A percentile compares a stretch with the other conserved stretches of the same genome.
Evolutionary conservation across 2,113 vertebrate species (phyloP).

Genomic region (Platichthys flesus): DNA sequence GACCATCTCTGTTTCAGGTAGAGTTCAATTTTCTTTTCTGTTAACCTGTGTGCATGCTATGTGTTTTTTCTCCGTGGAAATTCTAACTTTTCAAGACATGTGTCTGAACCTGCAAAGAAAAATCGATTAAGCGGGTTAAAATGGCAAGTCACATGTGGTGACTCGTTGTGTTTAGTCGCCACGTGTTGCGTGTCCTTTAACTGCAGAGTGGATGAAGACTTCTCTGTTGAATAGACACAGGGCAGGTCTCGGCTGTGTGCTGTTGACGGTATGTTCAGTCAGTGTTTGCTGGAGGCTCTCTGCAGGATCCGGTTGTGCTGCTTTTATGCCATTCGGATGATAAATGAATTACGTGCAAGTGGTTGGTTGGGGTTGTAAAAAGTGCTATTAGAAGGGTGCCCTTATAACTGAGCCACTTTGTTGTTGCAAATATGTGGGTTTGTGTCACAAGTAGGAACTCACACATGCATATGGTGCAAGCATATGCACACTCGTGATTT

Average conservation of each 20-base stretch:
- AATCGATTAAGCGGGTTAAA: too few relatives aligned
- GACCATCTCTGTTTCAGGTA: constrained; percentile 94
- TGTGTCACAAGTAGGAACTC: constrained; percentile 7
- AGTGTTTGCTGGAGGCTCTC: constrained; percentile 70
- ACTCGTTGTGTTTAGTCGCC: background rate
- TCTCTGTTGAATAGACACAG: constrained; percentile 1
- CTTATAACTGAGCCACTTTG: constrained; percentile 38
- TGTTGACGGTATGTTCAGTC: constrained; percentile 45
- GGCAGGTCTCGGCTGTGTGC: constrained; percentile 31
- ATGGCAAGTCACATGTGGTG: background rate
- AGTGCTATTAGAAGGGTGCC: constrained; percentile 41
- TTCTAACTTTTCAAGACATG: background rate
- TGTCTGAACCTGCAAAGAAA: background rate
- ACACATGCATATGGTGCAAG: constrained; percentile 1
- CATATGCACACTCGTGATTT: background rate
- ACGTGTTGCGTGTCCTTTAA: background rate
- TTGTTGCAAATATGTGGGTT: constrained; percentile 46
- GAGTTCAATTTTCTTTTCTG: constrained; percentile 45
- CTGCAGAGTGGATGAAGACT: background rate
- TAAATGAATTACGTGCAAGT: constrained; percentile 66
- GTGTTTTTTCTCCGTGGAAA: background rate
- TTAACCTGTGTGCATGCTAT: background rate
- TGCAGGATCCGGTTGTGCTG: constrained; percentile 73
- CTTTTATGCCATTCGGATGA: constrained; percentile 69
- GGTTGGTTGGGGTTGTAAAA: constrained; percentile 63